A percentile compares a stretch with the other conserved stretches of the same genome.
Evolutionary conservation across 2,797 vertebrate genomes (phyloP).

Genomic region (Geotrypetes seraphini): DNA sequence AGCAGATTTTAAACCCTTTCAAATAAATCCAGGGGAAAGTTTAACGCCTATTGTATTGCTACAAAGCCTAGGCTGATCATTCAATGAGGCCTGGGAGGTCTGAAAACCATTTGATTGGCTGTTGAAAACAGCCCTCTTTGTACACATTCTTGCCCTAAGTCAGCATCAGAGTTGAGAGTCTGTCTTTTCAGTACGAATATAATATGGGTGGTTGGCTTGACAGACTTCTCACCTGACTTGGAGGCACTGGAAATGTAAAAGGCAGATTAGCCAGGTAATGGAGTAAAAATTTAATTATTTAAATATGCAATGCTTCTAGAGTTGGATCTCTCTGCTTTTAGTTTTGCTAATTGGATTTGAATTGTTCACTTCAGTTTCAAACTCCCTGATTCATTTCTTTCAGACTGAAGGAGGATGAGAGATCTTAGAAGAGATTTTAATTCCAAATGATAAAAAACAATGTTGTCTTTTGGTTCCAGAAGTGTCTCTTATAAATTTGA

Average conservation of each 20-base stretch:
- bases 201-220: slow-evolving; percentile 26
- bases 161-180: slow-evolving; percentile 21
- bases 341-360: neutral
- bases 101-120: slow-evolving; percentile 29
- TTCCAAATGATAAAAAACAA: neutral
- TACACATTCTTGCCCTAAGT: slow-evolving; percentile 25
- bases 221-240: slow-evolving; percentile 19
- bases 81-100: slow-evolving; percentile 57
- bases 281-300: neutral
- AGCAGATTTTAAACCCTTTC: slow-evolving; percentile 51
- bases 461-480: neutral
- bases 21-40: slow-evolving; percentile 71
- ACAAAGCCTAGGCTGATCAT: slow-evolving; percentile 81
- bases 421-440: too few relatives aligned
- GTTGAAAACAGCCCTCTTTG: slow-evolving; percentile 24
- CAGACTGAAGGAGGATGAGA: too few relatives aligned
- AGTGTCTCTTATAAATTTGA: neutral
- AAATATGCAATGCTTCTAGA: slow-evolving; percentile 1
- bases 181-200: slow-evolving; percentile 55
- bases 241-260: slow-evolving; percentile 18
- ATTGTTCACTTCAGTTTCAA: slow-evolving; percentile 2
- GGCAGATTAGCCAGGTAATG: slow-evolving; percentile 36
- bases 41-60: slow-evolving; percentile 79
- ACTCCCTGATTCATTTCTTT: slow-evolving; percentile 15
- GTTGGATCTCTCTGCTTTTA: neutral